A percentile compares a stretch with the other conserved stretches of the same genome.
phyloP scores from a whole-genome alignment of 2,797 vertebrate species.

The Danio tinwini region DNA sequence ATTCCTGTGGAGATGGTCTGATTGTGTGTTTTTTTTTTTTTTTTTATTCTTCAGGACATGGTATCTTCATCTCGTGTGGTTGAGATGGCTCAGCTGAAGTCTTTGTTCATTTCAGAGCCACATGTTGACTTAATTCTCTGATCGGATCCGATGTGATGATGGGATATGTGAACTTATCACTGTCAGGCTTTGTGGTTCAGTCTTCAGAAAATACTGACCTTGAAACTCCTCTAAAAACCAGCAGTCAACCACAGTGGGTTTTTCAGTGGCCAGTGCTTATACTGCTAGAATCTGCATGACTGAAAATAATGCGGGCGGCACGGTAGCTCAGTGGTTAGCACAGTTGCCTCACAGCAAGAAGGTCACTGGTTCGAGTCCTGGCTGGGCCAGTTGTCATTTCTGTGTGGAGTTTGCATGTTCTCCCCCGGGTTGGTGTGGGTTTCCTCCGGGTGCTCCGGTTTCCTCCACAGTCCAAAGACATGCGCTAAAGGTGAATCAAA shows the following conservation, averaged over 20 bases:
- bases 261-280: neutral
- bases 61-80: conserved; percentile 56
- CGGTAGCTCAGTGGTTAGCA: too few species aligned
- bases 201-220: conserved; percentile 12
- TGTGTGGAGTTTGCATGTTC: too few species aligned
- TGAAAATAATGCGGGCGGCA: neutral
- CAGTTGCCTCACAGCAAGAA: too few species aligned
- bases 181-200: conserved; percentile 21
- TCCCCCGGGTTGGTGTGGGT: too few species aligned
- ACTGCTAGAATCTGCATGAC: neutral
- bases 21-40: conserved; percentile 32
- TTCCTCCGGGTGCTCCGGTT: too few species aligned
- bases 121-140: conserved; percentile 61
- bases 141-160: conserved; percentile 40
- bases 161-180: conserved; percentile 3
- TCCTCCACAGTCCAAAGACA: too few species aligned
- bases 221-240: neutral
- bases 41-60: conserved; percentile 28
- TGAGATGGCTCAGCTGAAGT: conserved; percentile 33
- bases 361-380: too few species aligned
- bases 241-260: neutral
- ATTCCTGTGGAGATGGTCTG: conserved; percentile 60
- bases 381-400: too few species aligned
- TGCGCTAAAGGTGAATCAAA: too few species aligned
- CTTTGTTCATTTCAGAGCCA: conserved; percentile 55